Evolutionary conservation across 53 echinoderm and acorn worm genomes (phyloP).

Genomic region (Apostichopus leukothele): DNA sequence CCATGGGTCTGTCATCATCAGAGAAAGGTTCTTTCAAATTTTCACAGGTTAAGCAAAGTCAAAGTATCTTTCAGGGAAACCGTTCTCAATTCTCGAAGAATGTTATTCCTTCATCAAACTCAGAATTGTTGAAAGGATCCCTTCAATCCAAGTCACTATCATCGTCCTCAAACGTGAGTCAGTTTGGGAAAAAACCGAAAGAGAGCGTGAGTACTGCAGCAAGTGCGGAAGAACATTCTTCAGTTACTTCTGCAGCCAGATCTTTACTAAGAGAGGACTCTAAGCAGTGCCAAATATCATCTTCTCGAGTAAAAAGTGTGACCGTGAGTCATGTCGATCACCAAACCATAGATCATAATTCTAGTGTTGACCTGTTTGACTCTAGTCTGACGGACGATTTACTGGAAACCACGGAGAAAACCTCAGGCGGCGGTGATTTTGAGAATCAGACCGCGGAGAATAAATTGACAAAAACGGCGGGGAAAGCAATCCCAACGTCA

Average conservation of each 20-base stretch:
- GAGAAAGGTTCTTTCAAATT: not conserved
- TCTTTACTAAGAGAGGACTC: not conserved
- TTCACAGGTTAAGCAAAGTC: not conserved
- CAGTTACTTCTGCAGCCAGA: not conserved
- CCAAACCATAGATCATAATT: not conserved
- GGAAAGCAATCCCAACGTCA: not conserved
- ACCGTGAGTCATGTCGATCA: not conserved
- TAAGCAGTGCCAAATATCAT: not conserved
- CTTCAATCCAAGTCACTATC: not conserved
- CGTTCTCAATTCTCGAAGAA: not conserved
- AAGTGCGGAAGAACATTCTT: not conserved
- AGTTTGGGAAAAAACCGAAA: not conserved
- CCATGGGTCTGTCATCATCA: not conserved
- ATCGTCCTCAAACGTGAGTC: not conserved
- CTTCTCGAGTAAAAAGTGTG: not conserved
- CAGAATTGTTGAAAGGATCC: not conserved
- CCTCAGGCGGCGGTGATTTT: not conserved
- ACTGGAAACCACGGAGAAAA: not conserved
- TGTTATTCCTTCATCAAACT: not conserved
- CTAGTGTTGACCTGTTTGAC: slow-evolving; percentile 31
- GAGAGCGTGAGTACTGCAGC: not conserved
- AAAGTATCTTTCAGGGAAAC: not conserved
- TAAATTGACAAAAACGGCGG: not conserved
- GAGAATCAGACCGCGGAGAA: not conserved
- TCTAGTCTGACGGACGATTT: not conserved